Conservation (phyloP, 2,797 vertebrate species). For the Anguilla anguilla region DNA sequence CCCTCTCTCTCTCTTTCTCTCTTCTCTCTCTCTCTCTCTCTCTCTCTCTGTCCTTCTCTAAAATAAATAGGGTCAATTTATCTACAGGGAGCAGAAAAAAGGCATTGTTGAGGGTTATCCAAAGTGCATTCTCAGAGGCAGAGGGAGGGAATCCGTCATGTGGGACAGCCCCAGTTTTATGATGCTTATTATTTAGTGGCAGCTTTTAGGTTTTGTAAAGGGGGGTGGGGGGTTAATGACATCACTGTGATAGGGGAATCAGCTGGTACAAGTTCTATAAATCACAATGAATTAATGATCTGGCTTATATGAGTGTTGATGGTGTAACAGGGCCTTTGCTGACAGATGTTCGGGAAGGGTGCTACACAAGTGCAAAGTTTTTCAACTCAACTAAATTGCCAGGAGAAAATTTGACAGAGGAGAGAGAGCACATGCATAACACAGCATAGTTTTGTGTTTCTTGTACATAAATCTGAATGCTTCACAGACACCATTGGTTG, state of each 20-base stretch:
- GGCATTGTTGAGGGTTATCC: constrained; percentile 69
- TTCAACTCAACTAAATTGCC: constrained; percentile 38
- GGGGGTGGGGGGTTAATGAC: constrained; percentile 48
- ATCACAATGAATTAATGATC: constrained; percentile 36
- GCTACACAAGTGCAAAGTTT: background rate
- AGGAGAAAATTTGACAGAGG: constrained; percentile 24
- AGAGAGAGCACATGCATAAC: background rate
- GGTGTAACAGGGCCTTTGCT: background rate
- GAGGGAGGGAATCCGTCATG: constrained; percentile 51
- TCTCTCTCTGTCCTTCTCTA: constrained; percentile 28
- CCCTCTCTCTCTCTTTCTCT: constrained; percentile 22
- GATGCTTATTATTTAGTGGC: constrained; percentile 70
- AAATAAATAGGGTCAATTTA: constrained; percentile 76
- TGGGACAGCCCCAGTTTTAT: constrained; percentile 54
- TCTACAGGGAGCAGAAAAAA: constrained; percentile 65
- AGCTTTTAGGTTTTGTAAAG: constrained; percentile 49
- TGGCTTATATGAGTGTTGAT: background rate
- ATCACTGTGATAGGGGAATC: constrained; percentile 61
- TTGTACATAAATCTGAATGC: too few relatives aligned
- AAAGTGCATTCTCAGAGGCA: constrained; percentile 77
- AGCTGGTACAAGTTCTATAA: constrained; percentile 53
- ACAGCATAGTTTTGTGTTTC: background rate
- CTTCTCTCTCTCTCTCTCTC: constrained; percentile 6
- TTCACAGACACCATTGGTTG: background rate
- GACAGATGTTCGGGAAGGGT: background rate